These are phyloP conservation scores for Spea hammondii DNA, from an alignment of 2,797 vertebrate species.

Conservation along the genomic window DNA sequence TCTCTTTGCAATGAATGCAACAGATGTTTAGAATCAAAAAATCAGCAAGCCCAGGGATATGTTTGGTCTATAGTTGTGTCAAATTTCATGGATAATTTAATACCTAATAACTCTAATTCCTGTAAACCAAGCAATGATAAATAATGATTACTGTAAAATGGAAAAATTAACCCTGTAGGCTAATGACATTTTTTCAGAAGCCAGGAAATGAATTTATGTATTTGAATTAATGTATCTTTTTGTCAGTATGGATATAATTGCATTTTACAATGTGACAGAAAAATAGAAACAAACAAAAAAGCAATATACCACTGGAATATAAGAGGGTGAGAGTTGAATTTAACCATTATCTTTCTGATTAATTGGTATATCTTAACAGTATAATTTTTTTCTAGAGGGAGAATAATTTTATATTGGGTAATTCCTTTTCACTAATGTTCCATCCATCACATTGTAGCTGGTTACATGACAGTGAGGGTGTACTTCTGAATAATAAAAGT, in stretches of 20 bases:
- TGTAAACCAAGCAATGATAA: slow-evolving; percentile 74
- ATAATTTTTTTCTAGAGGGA: slow-evolving; percentile 4
- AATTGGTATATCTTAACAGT: slow-evolving; percentile 36
- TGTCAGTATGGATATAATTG: slow-evolving; percentile 60
- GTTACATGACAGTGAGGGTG: neutral
- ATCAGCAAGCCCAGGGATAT: slow-evolving; percentile 76
- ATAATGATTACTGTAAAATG: slow-evolving; percentile 71
- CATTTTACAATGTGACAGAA: slow-evolving; percentile 53
- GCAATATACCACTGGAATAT: slow-evolving; percentile 49
- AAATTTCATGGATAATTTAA: slow-evolving; percentile 83
- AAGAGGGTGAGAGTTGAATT: slow-evolving; percentile 15
- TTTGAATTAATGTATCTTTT: slow-evolving; percentile 62
- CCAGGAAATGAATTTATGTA: slow-evolving; percentile 68
- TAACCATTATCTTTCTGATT: slow-evolving; percentile 40
- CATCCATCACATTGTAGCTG: slow-evolving; percentile 19
- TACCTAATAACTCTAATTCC: slow-evolving; percentile 79
- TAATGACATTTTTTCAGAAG: slow-evolving; percentile 59
- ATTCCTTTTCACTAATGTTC: neutral
- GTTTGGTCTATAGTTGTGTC: slow-evolving; percentile 75
- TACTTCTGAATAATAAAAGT: slow-evolving; percentile 8
- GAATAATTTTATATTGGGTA: slow-evolving; percentile 30
- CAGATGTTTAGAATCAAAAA: slow-evolving; percentile 76
- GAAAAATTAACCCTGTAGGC: slow-evolving; percentile 75
- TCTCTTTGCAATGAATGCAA: slow-evolving; percentile 66
- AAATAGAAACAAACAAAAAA: slow-evolving; percentile 52